Base-by-base conservation (phyloP, 2,113 vertebrate genomes). In the Sterrhoptilus dennistouni region DNA sequence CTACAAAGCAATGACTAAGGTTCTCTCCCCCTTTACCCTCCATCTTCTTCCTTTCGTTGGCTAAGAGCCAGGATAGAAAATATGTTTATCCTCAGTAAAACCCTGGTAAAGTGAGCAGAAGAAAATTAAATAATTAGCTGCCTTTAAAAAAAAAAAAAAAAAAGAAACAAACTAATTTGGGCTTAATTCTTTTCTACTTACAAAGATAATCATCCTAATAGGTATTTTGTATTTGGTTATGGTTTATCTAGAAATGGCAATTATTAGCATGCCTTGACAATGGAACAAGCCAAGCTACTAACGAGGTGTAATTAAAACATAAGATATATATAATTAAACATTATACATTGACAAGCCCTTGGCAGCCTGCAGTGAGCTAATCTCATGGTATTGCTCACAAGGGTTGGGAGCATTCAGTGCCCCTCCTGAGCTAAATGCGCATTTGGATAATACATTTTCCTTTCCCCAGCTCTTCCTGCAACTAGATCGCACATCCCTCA, bases 291-390 rank as follows among this genome's bases (percentile, higher is more conserved):
- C 76, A 80, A 93, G 74, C 38, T 77, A 60, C 64, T 74, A 76
- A 82, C 0, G 2, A 80, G 60, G 44, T 96, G 38, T 80, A 92
- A 94, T 96, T 97, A 90, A 74, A 92, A 68, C 75, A 38, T 35
- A 77, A 83, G 52, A 87, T 79, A 84, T 78, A 83, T 92, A 59
- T 90, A 94, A 83, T 95, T 95, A 77, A 80, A 87, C 54, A 53
- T 72, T 78, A 42, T 57, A 50, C 87, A 87, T 23, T 54, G 77
- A 83, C 66, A 80, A 72, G 54, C 42, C 66, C 76, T 81, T 79
- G 74, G 65, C 70, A 90, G 69, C 54, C 45, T 91, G 56, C 60
- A 70, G 29, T 23, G 42, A 96, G 64, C n/a, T 90, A 54, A 91
- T 86, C 75, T 91, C 59, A 25, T 72, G 22, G 44, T 61, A 47